A percentile compares a stretch with the other conserved stretches of the same genome.
Conservation (phyloP, 1,140 invertebrate species). For the Orussus abietinus region DNA sequence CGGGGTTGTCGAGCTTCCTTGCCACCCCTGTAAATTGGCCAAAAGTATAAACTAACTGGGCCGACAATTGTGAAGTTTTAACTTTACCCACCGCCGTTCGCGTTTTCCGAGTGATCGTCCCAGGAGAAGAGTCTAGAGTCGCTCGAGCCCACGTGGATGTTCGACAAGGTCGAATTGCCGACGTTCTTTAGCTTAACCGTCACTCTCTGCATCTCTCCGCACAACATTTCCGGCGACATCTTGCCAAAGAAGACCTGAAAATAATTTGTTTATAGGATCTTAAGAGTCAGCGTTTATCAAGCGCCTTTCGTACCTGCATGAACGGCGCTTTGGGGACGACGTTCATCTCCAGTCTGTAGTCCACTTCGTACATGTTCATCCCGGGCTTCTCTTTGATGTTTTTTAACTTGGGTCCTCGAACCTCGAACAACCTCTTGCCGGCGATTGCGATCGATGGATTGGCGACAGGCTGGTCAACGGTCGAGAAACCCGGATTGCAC, state of each 20-base stretch:
- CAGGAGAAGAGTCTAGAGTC: constrained; percentile 67
- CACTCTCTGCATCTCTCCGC: constrained; percentile 68
- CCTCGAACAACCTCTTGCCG: constrained; percentile 63
- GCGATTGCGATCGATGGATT: constrained; percentile 49
- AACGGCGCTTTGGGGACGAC: constrained; percentile 68
- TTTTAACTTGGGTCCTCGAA: constrained; percentile 49
- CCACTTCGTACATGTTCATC: constrained; percentile 48
- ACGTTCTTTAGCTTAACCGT: constrained; percentile 67
- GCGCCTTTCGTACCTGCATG: constrained; percentile 58
- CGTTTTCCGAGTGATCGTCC: constrained; percentile 41
- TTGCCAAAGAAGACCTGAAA: constrained; percentile 67
- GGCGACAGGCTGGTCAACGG: constrained; percentile 33
- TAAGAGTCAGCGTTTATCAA: constrained; percentile 1
- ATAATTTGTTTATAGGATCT: constrained; percentile 12
- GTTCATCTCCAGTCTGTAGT: constrained; percentile 63
- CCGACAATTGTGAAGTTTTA: constrained; percentile 4
- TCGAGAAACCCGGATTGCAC: constrained; percentile 36
- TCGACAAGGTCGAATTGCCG: constrained; percentile 63
- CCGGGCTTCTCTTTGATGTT: constrained; percentile 49
- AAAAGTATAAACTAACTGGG: constrained; percentile 10
- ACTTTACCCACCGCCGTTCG: constrained; percentile 45
- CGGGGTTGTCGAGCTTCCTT: constrained; percentile 52
- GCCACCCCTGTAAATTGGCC: constrained; percentile 38
- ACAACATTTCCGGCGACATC: constrained; percentile 64
- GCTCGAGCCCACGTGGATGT: constrained; percentile 64